Percentiles rank a stretch among this genome's conserved stretches.
Conservation (phyloP, 2,113 vertebrate species). For the Tiliqua scincoides region DNA sequence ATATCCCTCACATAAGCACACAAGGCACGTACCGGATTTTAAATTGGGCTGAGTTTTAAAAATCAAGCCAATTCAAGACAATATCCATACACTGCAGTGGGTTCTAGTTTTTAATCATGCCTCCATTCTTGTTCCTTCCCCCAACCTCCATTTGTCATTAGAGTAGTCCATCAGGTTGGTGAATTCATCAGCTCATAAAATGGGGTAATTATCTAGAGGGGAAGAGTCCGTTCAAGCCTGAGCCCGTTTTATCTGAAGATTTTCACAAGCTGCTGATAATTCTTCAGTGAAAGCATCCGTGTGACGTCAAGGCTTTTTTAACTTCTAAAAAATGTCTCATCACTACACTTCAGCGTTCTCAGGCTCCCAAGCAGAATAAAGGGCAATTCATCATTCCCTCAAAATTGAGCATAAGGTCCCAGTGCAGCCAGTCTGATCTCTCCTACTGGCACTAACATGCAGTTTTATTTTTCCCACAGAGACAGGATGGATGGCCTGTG, state of each 20-base stretch:
- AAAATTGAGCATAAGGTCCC: neutral
- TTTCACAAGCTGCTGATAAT: constrained; percentile 1
- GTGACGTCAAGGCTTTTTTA: neutral
- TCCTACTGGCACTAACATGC: neutral
- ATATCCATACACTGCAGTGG: too few relatives aligned
- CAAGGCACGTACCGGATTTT: too few relatives aligned
- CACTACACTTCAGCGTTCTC: neutral
- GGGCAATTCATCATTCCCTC: neutral
- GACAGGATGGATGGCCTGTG: too few relatives aligned
- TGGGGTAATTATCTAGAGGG: neutral
- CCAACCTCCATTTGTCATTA: too few relatives aligned
- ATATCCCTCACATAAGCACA: too few relatives aligned
- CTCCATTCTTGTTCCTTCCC: too few relatives aligned
- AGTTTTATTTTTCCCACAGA: too few relatives aligned
- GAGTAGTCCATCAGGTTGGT: neutral
- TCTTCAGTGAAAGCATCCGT: neutral
- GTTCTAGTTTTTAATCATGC: too few relatives aligned
- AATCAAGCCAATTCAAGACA: too few relatives aligned
- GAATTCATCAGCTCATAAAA: neutral
- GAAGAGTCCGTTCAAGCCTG: neutral
- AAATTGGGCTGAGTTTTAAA: too few relatives aligned
- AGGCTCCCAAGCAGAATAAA: neutral
- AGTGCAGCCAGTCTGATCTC: neutral
- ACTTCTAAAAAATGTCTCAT: neutral
- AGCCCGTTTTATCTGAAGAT: neutral